Evolutionary conservation across 2,888 invertebrate species (phyloP), one percentile per base, ranked within the genome.

Genomic region (Leptopterna dolabrata): DNA sequence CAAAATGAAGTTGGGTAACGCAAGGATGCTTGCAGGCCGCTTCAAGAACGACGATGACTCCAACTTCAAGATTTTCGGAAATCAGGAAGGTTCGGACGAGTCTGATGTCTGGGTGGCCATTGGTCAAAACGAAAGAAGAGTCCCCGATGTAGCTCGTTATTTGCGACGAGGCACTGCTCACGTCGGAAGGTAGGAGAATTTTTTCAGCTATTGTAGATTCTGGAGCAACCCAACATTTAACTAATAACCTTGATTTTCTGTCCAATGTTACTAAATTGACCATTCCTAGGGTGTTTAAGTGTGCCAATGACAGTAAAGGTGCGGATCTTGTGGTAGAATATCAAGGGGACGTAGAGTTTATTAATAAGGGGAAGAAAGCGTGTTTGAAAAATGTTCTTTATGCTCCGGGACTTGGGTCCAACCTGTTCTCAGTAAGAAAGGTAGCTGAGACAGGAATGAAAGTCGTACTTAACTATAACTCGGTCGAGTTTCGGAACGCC

Each of bases 301-400:
- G 78, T 41, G 78, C 78, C 11, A 76, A 76, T 19, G n/a, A 76
- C 29, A 36, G 36, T 36, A 36, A 19, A 13, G 76, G 11, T 76
- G 76, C 76, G 13, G 76, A 76, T 76, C 76, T 76, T 13, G 36
- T 30, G 9, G 76, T 76, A 13, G 36, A 76, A 30, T 76, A 76
- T 76, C 29, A 36, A 13, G 76, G 76, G 9, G 76, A 76, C 29
- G n/a, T 76, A 14, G 76, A 11, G 29, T 76, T 76, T 29, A 13
- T 76, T 27, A 29, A 76, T 76, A 29, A 29, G 9, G 76, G 76
- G n/a, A 76, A 29, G 29, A 30, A 30, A 76, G 9, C 76, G 11
- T 27, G 11, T 14, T 36, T 76, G 76, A 27, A n/a, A 76, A n/a
- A 76, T 76, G 76, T 76, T 76, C 76, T 76, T 24, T 76, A 27